Evolutionary conservation across 1,140 invertebrate species (phyloP), one percentile per base, ranked within the genome.

Genomic region (Metopolophium dirhodum): DNA sequence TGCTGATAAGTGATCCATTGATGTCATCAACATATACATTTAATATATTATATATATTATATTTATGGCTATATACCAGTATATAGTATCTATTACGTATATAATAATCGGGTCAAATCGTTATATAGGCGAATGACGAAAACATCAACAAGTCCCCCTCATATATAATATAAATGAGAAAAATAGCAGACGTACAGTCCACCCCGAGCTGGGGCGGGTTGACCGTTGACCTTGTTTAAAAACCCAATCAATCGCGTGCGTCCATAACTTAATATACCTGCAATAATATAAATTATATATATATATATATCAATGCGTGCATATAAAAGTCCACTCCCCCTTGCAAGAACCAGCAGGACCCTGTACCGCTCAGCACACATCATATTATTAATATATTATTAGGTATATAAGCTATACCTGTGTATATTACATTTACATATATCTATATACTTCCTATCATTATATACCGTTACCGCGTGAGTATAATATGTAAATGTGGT

Each of bases 91-190:
- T 51, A 51, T 51, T 51, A 51, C 1, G 3, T 22, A 85, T 41
- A 41, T 23, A 26, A 41, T 14, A 18, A 4, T 77, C 30, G 11
- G 54, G 37, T 90, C 57, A 77, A 77, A 90, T n/a, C 26, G 37
- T 68, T 41, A 85, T 37, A 30, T 18, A 51, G 49, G 49, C 14
- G 51, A 54, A 49, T 49, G 7, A 2, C 9, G 54, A 91, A 49
- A 83, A 83, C n/a, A 83, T 91, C 57, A 68, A 91, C 77, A 92
- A 83, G 91, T 92, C 7, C 49, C n/a, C 51, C 14, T n/a, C 14
- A 6, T 51, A 49, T 49, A 7, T 87, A 41, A 87, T 87, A 49
- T 49, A 87, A 9, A 30, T 35, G 14, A 30, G 30, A 30, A 47
- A 86, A 86, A 22, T 41, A 26, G 35, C 35, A 30, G 45, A 41